Percentiles rank a stretch among this genome's conserved stretches.
Evolutionary conservation across 2,888 invertebrate genomes (phyloP).

Genomic region (Protophormia terraenovae): DNA sequence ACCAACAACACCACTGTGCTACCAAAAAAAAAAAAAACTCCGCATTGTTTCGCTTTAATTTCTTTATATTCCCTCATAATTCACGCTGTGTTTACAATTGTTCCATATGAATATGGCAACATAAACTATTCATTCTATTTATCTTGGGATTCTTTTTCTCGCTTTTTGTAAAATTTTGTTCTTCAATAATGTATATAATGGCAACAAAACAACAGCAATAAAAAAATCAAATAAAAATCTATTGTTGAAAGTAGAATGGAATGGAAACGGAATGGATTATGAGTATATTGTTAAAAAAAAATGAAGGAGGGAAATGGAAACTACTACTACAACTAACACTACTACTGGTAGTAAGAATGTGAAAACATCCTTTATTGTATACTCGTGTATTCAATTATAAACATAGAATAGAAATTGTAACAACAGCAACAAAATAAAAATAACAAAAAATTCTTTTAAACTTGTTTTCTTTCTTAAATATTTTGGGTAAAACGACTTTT

Average conservation of each 20-base stretch:
- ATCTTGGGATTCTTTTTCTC: not conserved
- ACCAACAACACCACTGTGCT: not conserved
- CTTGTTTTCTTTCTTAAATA: not conserved
- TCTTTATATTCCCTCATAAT: not conserved
- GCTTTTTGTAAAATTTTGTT: constrained; percentile 1
- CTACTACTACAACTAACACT: not conserved
- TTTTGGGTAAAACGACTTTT: not conserved
- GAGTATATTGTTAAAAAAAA: not conserved
- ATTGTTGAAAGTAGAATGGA: not conserved
- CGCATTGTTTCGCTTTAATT: not conserved
- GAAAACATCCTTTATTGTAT: not conserved
- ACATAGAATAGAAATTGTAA: not conserved
- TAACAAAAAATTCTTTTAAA: not conserved
- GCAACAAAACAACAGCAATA: not conserved
- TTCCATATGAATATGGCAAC: not conserved
- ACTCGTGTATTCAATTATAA: not conserved
- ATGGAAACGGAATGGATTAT: not conserved
- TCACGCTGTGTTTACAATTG: not conserved
- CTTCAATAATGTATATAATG: not conserved
- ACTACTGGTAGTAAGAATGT: not conserved
- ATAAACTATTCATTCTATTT: not conserved
- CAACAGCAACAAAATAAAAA: not conserved
- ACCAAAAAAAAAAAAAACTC: not conserved
- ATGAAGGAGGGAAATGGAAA: not conserved
- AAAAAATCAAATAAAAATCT: not conserved